phyloP scores from a whole-genome alignment of 1,140 invertebrate genomes.

The Ganaspis sp. region DNA sequence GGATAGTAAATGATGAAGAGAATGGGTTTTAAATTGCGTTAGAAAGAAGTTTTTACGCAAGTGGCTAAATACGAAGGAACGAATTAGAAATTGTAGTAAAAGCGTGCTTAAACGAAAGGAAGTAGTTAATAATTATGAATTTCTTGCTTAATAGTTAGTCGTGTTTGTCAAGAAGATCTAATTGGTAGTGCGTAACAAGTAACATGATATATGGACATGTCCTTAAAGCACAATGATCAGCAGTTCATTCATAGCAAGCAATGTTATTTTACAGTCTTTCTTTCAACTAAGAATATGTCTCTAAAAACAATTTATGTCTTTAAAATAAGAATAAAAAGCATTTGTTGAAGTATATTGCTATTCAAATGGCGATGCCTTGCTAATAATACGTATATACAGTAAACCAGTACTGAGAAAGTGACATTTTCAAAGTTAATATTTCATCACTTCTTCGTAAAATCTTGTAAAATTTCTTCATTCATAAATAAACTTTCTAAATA shows the following conservation, averaged over 20 bases:
- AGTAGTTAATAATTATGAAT: slow-evolving; percentile 21
- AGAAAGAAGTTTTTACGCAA: no score
- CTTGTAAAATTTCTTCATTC: no score
- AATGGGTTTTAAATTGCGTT: no score
- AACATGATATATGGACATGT: slow-evolving; percentile 22
- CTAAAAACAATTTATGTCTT: background rate
- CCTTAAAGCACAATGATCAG: slow-evolving; percentile 19
- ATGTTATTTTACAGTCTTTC: background rate
- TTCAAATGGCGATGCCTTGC: background rate
- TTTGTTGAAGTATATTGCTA: background rate
- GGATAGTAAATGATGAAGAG: no score
- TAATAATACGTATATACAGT: slow-evolving; percentile 1
- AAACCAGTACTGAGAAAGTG: background rate
- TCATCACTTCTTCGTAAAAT: no score
- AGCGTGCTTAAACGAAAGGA: background rate
- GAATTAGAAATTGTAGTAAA: no score
- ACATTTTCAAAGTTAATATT: background rate
- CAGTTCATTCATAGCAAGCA: slow-evolving; percentile 1
- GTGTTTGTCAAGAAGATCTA: background rate
- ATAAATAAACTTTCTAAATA: no score
- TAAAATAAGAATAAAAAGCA: background rate
- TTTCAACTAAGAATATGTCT: background rate
- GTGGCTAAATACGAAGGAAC: no score
- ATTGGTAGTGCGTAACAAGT: slow-evolving; percentile 12
- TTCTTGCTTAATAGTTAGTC: slow-evolving; percentile 1